These are phyloP conservation scores for Cochlearius cochlearius DNA, from an alignment of 2,113 vertebrate species.

Conservation along the genomic window DNA sequence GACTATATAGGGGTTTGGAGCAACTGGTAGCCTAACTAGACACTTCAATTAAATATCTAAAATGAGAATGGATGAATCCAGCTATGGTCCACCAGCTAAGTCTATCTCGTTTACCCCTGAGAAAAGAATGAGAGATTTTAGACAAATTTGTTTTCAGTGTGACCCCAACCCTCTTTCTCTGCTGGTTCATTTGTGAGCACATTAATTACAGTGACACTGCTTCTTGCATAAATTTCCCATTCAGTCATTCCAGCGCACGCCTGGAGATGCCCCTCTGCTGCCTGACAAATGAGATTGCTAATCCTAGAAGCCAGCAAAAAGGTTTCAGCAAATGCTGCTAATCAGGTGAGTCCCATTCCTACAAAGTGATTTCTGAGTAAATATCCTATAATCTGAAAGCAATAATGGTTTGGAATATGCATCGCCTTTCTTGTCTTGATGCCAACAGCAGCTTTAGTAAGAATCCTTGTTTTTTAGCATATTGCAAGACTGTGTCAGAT, in stretches of 20 bases:
- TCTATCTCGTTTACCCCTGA: background rate
- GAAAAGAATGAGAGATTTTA: background rate
- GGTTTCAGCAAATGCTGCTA: background rate
- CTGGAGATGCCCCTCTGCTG: background rate
- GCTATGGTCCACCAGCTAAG: background rate
- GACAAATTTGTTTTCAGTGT: background rate
- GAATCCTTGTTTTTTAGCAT: background rate
- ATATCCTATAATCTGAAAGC: background rate
- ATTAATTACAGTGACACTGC: background rate
- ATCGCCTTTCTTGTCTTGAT: background rate
- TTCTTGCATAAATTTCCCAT: background rate
- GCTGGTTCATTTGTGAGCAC: background rate
- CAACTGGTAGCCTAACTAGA: background rate
- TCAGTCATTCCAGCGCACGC: background rate
- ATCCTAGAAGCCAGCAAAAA: background rate
- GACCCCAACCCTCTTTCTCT: background rate
- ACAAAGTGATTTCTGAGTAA: background rate
- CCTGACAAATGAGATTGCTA: background rate
- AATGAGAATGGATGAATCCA: background rate
- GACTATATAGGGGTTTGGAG: background rate
- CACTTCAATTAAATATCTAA: background rate
- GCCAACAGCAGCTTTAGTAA: background rate
- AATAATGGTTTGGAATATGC: background rate
- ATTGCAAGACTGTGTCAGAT: background rate
- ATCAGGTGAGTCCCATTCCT: background rate